Base-by-base conservation (phyloP, 2,797 vertebrate genomes). In the Thripadectes ignobilis region DNA sequence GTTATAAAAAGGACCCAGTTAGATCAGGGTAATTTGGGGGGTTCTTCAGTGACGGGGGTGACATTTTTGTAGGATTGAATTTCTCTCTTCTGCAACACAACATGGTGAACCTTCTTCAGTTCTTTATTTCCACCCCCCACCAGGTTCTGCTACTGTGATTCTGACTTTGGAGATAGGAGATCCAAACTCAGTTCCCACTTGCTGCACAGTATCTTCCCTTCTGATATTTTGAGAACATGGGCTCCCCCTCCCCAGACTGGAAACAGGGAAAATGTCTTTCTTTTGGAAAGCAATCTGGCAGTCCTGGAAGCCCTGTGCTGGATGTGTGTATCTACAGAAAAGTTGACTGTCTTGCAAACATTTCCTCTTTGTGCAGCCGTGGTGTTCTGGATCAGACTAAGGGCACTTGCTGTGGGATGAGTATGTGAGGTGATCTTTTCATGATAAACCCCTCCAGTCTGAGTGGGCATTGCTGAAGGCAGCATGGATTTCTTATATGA, bases 101-200 rank as follows among this genome's bases (percentile, higher is more conserved):
- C 55, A 57, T 55, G 59, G 57, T 39, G 55, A 94, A 69, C 34
- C 34, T 43, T 51, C 48, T 86, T 79, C 58, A 23, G 32, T 43
- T 79, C 18, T 59, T 71, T 38, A 10, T 59, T 51, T 49, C 10
- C 10, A 23, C 12, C 12, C 23, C 29, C 21, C 27, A 15, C 34
- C 22, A 29, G 38, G 24, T 85, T 52, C 63, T 94, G 80, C 66
- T 88, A 20, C 46, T 77, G 57, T 2, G 49, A 88, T 90, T 86
- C 51, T 90, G 77, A 82, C 92, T 74, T 61, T 36, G 54, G 57
- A 87, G 91, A 89, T 24, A 57, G 91, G 84, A 71, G 78, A 75
- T 74, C 67, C 49, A 59, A 74, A 57, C 78, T 48, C 77, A 91
- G 74, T 58, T 96, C 75, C 83, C 81, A 59, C 85, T 82, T 89